phyloP scores from a whole-genome alignment of 2,797 vertebrate genomes.

The Somateria mollissima region DNA sequence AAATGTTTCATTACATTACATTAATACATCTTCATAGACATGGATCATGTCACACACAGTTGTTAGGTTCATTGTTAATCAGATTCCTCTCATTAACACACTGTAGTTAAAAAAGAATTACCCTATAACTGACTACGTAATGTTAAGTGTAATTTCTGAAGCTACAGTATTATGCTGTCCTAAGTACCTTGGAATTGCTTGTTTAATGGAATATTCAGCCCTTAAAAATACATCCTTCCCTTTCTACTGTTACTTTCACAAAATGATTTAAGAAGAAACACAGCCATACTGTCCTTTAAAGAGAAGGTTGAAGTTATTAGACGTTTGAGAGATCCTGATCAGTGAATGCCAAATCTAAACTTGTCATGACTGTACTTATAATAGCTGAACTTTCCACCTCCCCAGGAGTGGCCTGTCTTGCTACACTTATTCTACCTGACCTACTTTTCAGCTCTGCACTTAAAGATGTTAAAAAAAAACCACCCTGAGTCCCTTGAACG shows the following conservation, averaged over 20 bases:
- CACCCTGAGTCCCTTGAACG: neutral
- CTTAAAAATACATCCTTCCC: conserved; percentile 4
- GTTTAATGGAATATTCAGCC: conserved; percentile 3
- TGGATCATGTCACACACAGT: conserved; percentile 1
- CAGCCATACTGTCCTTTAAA: neutral
- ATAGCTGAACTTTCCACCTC: conserved; percentile 73
- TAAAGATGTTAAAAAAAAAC: conserved; percentile 21
- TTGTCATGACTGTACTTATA: conserved; percentile 59
- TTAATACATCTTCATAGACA: conserved; percentile 13
- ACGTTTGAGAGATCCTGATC: neutral
- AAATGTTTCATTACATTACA: conserved; percentile 18
- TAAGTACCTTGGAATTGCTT: conserved; percentile 1
- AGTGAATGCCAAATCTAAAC: conserved; percentile 57
- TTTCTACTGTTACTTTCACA: neutral
- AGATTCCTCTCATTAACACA: conserved; percentile 41
- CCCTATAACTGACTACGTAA: conserved; percentile 16
- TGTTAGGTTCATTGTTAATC: conserved; percentile 59
- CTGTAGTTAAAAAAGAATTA: conserved; percentile 39
- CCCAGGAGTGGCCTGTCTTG: conserved; percentile 37
- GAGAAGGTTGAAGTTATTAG: conserved; percentile 43
- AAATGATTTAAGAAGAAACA: conserved; percentile 32
- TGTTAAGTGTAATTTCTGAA: conserved; percentile 39
- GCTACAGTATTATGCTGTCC: neutral
- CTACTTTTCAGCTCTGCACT: conserved; percentile 41
- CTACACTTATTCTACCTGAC: conserved; percentile 70